Percentiles rank a stretch among this genome's conserved stretches.
phyloP scores from a whole-genome alignment of 2,888 invertebrate genomes.

The Drosophila hamatofila region DNA sequence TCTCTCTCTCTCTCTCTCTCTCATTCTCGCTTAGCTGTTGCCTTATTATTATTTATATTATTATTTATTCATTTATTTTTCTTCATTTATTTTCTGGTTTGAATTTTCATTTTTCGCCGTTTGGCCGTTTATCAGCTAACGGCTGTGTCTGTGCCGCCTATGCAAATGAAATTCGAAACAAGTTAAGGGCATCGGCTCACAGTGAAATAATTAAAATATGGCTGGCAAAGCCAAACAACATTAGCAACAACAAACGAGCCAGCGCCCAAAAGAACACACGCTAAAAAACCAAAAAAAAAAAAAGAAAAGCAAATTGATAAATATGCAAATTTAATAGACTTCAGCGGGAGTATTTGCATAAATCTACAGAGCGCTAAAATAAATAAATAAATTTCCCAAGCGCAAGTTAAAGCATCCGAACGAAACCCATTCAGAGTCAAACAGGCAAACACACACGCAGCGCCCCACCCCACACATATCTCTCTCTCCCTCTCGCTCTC shows the following conservation, averaged over 20 bases:
- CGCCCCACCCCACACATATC: not conserved
- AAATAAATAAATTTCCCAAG: conserved; percentile 44
- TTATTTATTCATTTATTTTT: conserved; percentile 8
- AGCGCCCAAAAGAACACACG: conserved; percentile 51
- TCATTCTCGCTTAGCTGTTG: too few relatives aligned
- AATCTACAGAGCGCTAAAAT: conserved; percentile 56
- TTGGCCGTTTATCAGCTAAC: conserved; percentile 3
- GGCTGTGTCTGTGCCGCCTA: conserved; percentile 33
- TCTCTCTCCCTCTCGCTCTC: too few relatives aligned
- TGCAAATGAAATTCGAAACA: conserved; percentile 67
- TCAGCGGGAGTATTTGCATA: conserved; percentile 67
- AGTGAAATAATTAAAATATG: conserved; percentile 72
- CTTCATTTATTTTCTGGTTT: not conserved
- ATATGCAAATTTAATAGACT: conserved; percentile 79
- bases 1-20: too few relatives aligned
- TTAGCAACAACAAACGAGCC: conserved; percentile 39
- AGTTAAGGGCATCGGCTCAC: conserved; percentile 56
- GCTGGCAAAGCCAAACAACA: conserved; percentile 68
- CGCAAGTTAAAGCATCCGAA: conserved; percentile 5
- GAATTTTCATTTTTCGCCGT: not conserved
- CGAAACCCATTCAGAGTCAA: not conserved
- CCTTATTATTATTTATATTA: conserved; percentile 4
- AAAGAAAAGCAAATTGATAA: conserved; percentile 68
- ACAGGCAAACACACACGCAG: conserved; percentile 1
- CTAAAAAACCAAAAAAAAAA: conserved; percentile 15